Evolutionary conservation across 2,797 vertebrate genomes (phyloP).

Genomic region (Eremophila alpestris): DNA sequence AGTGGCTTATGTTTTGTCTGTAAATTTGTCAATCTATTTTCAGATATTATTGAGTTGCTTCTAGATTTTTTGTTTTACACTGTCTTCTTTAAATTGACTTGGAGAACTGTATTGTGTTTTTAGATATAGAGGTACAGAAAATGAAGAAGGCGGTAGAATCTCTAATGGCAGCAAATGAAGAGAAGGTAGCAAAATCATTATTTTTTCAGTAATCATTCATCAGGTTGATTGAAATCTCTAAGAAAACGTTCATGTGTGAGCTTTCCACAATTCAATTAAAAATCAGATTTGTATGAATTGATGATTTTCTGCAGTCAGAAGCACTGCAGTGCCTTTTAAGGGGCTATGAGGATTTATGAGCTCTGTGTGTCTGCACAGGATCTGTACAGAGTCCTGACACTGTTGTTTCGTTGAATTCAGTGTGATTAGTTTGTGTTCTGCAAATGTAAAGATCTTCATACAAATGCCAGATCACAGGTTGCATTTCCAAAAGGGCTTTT

Average conservation of each 20-base stretch:
- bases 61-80: background rate
- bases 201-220: background rate
- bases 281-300: background rate
- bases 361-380: background rate
- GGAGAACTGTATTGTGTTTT: slow-evolving; percentile 52
- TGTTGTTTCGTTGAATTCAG: background rate
- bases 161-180: slow-evolving; percentile 95
- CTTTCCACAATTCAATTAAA: background rate
- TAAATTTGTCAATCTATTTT: background rate
- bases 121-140: slow-evolving; percentile 96
- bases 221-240: background rate
- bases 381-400: background rate
- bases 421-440: background rate
- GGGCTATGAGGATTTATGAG: background rate
- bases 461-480: background rate
- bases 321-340: background rate
- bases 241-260: background rate
- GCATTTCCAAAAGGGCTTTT: background rate
- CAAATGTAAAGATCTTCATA: background rate
- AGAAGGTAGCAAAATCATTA: slow-evolving; percentile 85
- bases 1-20: background rate
- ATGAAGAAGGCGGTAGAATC: slow-evolving; percentile 98
- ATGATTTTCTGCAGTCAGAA: background rate
- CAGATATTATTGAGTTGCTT: background rate
- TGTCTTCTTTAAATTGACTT: background rate